Base-by-base conservation (phyloP, 2,113 vertebrate species). In the Eulemur rufifrons region DNA sequence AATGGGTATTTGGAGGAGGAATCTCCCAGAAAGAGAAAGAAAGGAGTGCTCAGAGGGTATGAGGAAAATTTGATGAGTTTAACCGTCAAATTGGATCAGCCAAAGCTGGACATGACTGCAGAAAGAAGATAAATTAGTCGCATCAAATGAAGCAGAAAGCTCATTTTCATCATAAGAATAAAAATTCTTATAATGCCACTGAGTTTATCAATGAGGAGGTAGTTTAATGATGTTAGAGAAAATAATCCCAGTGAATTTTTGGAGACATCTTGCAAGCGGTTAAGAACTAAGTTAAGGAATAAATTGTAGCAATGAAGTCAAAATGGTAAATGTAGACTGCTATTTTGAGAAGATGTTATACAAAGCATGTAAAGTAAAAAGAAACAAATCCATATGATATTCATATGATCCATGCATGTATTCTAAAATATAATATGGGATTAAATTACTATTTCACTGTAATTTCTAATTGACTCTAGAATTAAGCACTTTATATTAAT, bases 381-480 rank as follows among this genome's bases (percentile, higher is more conserved):
- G 47, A 86, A 85, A 59, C 39, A 90, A 85, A 74, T 69, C 52
- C n/a, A 17, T 81, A n/a, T 89, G n/a, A 91, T 68, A 68, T 52
- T 81, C 27, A 86, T 64, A 42, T 77, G 81, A 94, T 71, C 85
- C 52, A 81, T 29, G 56, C 52, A 81, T 29, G 56, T n/a, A 68
- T 61, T 92, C 45, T 64, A 81, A 76, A 90, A 63, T 81, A 69
- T 82, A 92, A 15, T 50, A 63, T 89, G 25, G 47, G 6, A 8
- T 94, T 82, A 90, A 90, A 59, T 84, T 85, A 92, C 6, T 45
- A 18, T 45, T 73, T 94, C 47, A 78, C 37, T 68, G 29, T 69
- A 80, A 92, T 94, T 94, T 84, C 29, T 73, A 68, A 91, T 47
- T 96, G 74, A 86, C 64, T 87, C 34, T 68, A 64, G 56, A 92